Evolutionary conservation across 2,888 invertebrate genomes (phyloP).

Genomic region (Cloeon dipterum): DNA sequence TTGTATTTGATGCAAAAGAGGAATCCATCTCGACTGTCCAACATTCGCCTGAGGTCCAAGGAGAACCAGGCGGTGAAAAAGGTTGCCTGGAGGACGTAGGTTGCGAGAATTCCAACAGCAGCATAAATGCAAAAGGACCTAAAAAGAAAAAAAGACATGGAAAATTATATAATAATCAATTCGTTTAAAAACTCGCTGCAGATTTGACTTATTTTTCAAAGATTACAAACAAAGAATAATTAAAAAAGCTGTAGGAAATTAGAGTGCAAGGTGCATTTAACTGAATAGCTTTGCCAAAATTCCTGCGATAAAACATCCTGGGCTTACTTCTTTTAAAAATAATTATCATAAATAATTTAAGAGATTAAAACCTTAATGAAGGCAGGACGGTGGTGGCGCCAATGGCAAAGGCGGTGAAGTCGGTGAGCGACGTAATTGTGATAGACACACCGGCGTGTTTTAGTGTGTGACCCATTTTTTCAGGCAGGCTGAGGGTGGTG

Average conservation of each 20-base stretch:
- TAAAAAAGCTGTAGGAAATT: no score
- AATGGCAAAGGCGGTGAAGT: slow-evolving; percentile 18
- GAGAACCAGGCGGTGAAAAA: slow-evolving; percentile 19
- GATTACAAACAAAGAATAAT: no score
- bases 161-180: no score
- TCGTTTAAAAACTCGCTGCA: no score
- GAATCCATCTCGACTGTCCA: slow-evolving; percentile 9
- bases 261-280: no score
- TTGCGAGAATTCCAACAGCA: slow-evolving; percentile 17
- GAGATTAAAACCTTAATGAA: no score
- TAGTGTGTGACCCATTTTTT: slow-evolving; percentile 13
- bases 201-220: no score
- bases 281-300: background rate
- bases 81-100: slow-evolving; percentile 17
- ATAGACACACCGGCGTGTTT: slow-evolving; percentile 20
- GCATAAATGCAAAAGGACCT: slow-evolving; percentile 21
- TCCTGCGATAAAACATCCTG: no score
- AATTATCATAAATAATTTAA: slow-evolving; percentile 6
- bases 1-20: slow-evolving; percentile 11
- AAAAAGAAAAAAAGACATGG: no score
- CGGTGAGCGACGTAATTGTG: slow-evolving; percentile 20
- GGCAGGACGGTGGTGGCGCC: slow-evolving; percentile 18
- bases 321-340: background rate
- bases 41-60: slow-evolving; percentile 14
- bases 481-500: slow-evolving; percentile 9